A percentile compares a stretch with the other conserved stretches of the same genome.
Evolutionary conservation across 1,140 invertebrate species (phyloP).

Genomic region (Asobara japonica): DNA sequence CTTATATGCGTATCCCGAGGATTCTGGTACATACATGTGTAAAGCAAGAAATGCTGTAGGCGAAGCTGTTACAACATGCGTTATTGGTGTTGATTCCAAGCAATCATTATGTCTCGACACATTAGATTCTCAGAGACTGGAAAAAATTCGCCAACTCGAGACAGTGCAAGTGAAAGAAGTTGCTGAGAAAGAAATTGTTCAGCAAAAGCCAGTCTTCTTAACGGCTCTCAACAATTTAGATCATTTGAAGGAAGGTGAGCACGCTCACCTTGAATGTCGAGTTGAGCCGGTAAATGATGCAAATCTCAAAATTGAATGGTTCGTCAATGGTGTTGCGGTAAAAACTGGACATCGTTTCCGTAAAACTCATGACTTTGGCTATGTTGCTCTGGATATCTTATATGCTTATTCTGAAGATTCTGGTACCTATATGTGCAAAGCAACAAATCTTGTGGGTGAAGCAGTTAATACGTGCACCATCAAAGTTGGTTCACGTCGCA

Average conservation of each 20-base stretch:
- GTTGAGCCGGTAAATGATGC: constrained; percentile 96
- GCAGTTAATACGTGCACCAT: constrained; percentile 90
- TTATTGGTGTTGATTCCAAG: constrained; percentile 85
- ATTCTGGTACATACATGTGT: constrained; percentile 95
- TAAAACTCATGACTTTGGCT: constrained; percentile 95
- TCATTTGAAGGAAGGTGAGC: constrained; percentile 89
- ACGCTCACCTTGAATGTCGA: constrained; percentile 94
- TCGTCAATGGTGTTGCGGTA: constrained; percentile 62
- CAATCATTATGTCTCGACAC: constrained; percentile 87
- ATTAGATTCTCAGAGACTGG: constrained; percentile 85
- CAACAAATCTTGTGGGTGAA: constrained; percentile 91
- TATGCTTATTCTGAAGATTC: constrained; percentile 96
- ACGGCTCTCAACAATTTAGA: constrained; percentile 87
- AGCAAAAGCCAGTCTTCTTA: constrained; percentile 86
- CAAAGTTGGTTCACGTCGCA: constrained; percentile 81
- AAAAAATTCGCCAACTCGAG: constrained; percentile 91
- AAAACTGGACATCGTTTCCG: constrained; percentile 85
- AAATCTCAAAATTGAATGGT: constrained; percentile 94
- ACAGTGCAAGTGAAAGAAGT: constrained; percentile 79
- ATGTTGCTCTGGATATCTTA: constrained; percentile 92
- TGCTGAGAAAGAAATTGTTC: constrained; percentile 79
- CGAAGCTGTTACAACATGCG: constrained; percentile 90
- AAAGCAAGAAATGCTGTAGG: constrained; percentile 91
- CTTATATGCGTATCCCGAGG: constrained; percentile 95
- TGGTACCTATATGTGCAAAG: constrained; percentile 94